Conservation (phyloP, 1,140 invertebrate genomes). For the Pachypeltis micranthus region DNA sequence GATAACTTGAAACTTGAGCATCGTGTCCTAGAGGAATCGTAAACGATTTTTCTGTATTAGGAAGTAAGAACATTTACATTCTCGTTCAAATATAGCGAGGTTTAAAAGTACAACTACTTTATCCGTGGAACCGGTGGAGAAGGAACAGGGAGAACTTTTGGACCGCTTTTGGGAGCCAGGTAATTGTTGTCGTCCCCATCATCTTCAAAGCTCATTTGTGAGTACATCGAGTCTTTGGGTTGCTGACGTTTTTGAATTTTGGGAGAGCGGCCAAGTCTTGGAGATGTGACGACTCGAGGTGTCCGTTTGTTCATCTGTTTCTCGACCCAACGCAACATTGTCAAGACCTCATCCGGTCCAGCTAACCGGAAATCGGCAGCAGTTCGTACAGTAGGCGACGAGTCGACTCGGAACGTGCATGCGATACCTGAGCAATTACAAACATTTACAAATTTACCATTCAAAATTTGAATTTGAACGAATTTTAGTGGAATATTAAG, state of each 20-base stretch:
- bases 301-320: slow-evolving; percentile 64
- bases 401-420: slow-evolving; percentile 75
- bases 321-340: slow-evolving; percentile 81
- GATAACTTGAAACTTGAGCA: too few relatives aligned
- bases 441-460: too few relatives aligned
- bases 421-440: slow-evolving; percentile 59
- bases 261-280: slow-evolving; percentile 18
- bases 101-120: too few relatives aligned
- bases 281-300: slow-evolving; percentile 36
- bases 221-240: slow-evolving; percentile 6
- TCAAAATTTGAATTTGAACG: too few relatives aligned
- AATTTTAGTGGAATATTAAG: too few relatives aligned
- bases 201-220: slow-evolving; percentile 30
- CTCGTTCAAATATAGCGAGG: too few relatives aligned
- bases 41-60: too few relatives aligned
- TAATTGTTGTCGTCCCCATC: slow-evolving; percentile 20
- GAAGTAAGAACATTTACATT: too few relatives aligned
- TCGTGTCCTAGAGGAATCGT: too few relatives aligned
- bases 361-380: slow-evolving; percentile 72
- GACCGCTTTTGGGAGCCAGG: background rate
- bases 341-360: slow-evolving; percentile 75
- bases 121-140: background rate
- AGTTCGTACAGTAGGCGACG: slow-evolving; percentile 70
- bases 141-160: background rate
- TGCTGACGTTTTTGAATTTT: slow-evolving; percentile 15